Percentiles rank a stretch among this genome's conserved stretches.
Evolutionary conservation across 2,113 vertebrate species (phyloP).

Genomic region (Oenanthe oenanthe): DNA sequence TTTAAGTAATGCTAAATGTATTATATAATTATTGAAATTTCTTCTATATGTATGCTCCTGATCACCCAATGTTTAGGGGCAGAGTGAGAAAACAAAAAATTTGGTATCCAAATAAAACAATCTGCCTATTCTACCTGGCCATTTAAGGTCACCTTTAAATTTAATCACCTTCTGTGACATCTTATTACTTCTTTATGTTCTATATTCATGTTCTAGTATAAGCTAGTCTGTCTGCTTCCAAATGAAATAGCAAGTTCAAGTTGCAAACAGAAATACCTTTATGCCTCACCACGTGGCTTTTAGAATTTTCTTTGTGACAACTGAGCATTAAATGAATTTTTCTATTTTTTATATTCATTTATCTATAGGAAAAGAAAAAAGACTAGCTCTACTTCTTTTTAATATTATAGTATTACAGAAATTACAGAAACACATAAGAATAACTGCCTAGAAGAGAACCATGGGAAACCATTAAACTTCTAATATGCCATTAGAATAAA

Average conservation of each 20-base stretch:
- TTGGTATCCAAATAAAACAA: not conserved
- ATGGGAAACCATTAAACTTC: not conserved
- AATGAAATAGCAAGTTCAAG: not conserved
- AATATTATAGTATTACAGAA: not conserved
- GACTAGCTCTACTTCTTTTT: not conserved
- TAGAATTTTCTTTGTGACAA: not conserved
- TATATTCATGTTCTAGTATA: not conserved
- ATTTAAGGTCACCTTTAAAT: conserved; percentile 49
- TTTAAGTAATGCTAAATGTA: not conserved
- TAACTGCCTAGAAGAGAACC: not conserved
- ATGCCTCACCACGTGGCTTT: not conserved
- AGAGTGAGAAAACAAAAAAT: not conserved
- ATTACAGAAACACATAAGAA: not conserved
- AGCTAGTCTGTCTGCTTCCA: not conserved
- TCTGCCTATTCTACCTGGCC: not conserved
- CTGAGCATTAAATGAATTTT: not conserved
- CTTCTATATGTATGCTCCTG: not conserved
- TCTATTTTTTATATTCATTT: not conserved
- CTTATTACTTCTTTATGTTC: conserved; percentile 1
- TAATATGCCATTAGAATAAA: not conserved
- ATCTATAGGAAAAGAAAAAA: not conserved
- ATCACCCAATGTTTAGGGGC: not conserved
- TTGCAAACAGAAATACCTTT: not conserved
- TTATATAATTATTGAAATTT: not conserved
- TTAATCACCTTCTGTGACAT: conserved; percentile 9